Conservation (phyloP, 2,888 invertebrate genomes). For the Crioceris asparagi region DNA sequence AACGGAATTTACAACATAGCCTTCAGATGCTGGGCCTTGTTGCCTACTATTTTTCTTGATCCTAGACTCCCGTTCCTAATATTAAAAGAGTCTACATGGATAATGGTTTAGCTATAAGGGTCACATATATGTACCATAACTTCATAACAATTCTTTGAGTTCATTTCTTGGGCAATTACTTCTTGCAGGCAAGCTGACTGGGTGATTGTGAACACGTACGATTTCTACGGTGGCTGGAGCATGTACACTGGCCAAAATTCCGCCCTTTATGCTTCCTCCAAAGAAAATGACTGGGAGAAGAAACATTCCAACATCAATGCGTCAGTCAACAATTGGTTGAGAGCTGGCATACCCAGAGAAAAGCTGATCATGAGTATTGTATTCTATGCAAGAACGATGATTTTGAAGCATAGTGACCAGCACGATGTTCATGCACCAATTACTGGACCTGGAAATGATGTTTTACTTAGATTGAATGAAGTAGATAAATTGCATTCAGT, state of each 20-base stretch:
- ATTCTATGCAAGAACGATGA: slow-evolving; percentile 57
- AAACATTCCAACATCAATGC: slow-evolving; percentile 17
- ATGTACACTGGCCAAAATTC: slow-evolving; percentile 52
- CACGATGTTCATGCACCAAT: slow-evolving; percentile 16
- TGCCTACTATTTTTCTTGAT: too few relatives aligned
- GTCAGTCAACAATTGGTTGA: slow-evolving; percentile 35
- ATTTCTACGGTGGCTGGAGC: slow-evolving; percentile 60
- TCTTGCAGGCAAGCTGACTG: too few relatives aligned
- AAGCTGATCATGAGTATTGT: slow-evolving; percentile 61
- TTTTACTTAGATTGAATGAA: slow-evolving; percentile 13
- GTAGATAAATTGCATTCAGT: too few relatives aligned
- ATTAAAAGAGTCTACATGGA: too few relatives aligned
- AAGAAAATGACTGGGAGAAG: slow-evolving; percentile 17
- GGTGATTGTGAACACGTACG: slow-evolving; percentile 63
- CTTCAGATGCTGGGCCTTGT: too few relatives aligned
- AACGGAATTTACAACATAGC: too few relatives aligned
- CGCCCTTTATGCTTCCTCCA: slow-evolving; percentile 45
- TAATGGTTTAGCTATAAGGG: too few relatives aligned
- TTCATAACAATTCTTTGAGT: too few relatives aligned
- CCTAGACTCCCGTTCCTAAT: too few relatives aligned
- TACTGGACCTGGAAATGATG: slow-evolving; percentile 39
- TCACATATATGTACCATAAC: too few relatives aligned
- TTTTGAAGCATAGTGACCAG: slow-evolving; percentile 36
- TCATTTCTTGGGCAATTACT: too few relatives aligned
- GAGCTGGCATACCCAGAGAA: slow-evolving; percentile 43